A percentile compares a stretch with the other conserved stretches of the same genome.
Conservation (phyloP, 2,888 invertebrate species). For the Polydesmus complanatus region DNA sequence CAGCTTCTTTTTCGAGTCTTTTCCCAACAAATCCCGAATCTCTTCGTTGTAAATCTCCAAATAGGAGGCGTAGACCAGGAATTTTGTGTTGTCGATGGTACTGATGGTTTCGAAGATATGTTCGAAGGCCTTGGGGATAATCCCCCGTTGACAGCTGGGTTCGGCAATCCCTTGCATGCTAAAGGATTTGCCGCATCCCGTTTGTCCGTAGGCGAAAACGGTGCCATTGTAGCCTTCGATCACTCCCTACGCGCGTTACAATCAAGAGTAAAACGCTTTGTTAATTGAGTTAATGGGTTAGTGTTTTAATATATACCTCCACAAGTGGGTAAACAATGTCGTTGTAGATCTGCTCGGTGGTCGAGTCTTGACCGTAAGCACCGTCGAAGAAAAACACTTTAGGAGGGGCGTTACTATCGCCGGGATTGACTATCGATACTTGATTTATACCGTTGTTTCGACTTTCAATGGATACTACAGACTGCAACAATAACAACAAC, state of each 20-base stretch:
- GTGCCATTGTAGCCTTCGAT: conserved; percentile 85
- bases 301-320: no score
- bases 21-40: conserved; percentile 52
- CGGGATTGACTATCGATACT: conserved; percentile 45
- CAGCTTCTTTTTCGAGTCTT: conserved; percentile 42
- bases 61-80: conserved; percentile 59
- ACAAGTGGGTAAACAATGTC: conserved; percentile 70
- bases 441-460: conserved; percentile 43
- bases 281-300: no score
- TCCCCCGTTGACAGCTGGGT: conserved; percentile 38
- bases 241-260: conserved; percentile 45
- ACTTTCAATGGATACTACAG: conserved; percentile 46
- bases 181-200: conserved; percentile 80
- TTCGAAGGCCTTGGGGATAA: conserved; percentile 67
- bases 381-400: conserved; percentile 73
- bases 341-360: conserved; percentile 74
- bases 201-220: conserved; percentile 86
- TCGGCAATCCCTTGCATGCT: conserved; percentile 64
- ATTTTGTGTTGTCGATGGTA: conserved; percentile 53
- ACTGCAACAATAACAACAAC: conserved; percentile 29
- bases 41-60: conserved; percentile 75
- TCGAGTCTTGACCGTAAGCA: conserved; percentile 57
- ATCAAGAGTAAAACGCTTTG: conserved; percentile 9
- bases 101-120: conserved; percentile 76
- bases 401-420: conserved; percentile 44